phyloP scores from a whole-genome alignment of 2,888 invertebrate genomes.

The Chrysodeixis includens region DNA sequence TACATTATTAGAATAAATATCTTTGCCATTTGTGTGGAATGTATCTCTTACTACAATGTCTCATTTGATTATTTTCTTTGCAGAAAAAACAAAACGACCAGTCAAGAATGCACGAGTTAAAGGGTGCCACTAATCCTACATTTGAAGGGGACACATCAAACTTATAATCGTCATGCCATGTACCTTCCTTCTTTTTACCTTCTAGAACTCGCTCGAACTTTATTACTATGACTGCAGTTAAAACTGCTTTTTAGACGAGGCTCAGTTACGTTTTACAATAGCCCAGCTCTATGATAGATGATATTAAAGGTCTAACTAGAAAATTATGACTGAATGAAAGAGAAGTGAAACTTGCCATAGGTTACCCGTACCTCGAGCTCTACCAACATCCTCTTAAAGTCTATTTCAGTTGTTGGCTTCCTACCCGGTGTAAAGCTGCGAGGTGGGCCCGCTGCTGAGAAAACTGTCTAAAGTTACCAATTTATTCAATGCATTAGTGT shows the following conservation, averaged over 20 bases:
- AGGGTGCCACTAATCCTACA: slow-evolving; percentile 72
- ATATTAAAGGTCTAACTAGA: not conserved
- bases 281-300: not conserved
- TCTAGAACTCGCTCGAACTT: not conserved
- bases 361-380: not conserved
- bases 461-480: not conserved
- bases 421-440: no score
- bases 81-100: slow-evolving; percentile 68
- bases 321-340: slow-evolving; percentile 4
- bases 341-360: not conserved
- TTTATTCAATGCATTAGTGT: not conserved
- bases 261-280: not conserved
- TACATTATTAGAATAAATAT: no score
- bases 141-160: slow-evolving; percentile 70
- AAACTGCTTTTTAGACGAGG: not conserved
- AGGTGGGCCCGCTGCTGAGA: no score
- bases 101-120: slow-evolving; percentile 71
- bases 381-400: no score
- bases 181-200: not conserved
- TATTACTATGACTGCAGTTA: slow-evolving; percentile 11
- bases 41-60: no score
- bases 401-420: no score
- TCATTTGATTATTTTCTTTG: slow-evolving; percentile 19
- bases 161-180: slow-evolving; percentile 30
- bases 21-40: no score